Conservation (phyloP, 2,888 invertebrate species). For the Orthosia gracilis region DNA sequence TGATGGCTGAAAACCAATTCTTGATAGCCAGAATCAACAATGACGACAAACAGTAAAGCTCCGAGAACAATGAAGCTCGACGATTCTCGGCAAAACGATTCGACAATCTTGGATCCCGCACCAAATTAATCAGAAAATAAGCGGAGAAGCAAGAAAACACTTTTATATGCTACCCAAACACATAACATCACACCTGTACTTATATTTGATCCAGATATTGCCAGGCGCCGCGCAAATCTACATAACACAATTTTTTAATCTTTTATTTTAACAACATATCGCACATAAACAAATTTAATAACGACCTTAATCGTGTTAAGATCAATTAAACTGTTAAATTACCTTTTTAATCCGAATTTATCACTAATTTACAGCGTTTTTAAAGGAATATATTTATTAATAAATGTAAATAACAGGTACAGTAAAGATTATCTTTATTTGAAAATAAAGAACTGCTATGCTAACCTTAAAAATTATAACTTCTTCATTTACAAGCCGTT, state of each 20-base stretch:
- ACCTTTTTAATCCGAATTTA: constrained; percentile 1
- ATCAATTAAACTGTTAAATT: constrained; percentile 7
- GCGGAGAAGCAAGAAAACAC: background rate
- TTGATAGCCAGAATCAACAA: background rate
- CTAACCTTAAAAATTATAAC: no score
- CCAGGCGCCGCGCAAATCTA: background rate
- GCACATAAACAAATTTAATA: constrained; percentile 4
- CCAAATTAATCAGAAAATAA: background rate
- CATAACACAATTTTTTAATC: background rate
- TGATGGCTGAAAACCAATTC: background rate
- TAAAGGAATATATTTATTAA: background rate
- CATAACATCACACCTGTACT: background rate
- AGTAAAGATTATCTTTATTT: no score
- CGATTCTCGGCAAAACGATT: background rate
- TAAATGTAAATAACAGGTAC: background rate
- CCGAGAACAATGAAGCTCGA: background rate
- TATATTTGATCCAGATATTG: background rate
- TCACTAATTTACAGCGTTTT: constrained; percentile 6
- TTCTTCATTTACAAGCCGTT: no score
- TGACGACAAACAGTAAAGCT: background rate
- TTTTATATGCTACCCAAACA: background rate
- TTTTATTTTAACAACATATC: background rate
- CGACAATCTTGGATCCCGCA: no score
- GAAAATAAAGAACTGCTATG: no score
- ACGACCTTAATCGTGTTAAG: constrained; percentile 12